Conservation (phyloP, 2,113 vertebrate species). For the Garra rufa region DNA sequence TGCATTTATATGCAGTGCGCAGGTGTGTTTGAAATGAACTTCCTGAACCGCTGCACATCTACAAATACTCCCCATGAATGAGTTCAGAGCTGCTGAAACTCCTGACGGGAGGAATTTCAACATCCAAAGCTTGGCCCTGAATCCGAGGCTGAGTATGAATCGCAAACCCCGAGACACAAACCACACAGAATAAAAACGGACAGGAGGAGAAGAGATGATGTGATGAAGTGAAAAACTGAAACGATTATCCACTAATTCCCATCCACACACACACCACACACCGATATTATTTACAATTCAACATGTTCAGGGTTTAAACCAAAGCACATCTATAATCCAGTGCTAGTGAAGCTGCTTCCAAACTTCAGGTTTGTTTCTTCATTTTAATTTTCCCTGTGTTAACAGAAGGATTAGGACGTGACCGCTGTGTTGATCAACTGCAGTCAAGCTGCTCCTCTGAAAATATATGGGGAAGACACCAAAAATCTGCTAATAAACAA, state of each 20-base stretch:
- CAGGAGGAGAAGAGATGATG: background rate
- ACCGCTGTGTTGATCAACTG: background rate
- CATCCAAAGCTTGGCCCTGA: background rate
- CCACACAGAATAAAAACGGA: background rate
- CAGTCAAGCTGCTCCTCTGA: background rate
- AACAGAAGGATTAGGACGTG: background rate
- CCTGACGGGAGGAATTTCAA: background rate
- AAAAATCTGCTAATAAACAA: background rate
- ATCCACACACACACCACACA: background rate
- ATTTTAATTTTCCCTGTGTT: background rate
- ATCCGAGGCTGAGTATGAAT: background rate
- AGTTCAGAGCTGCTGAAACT: background rate
- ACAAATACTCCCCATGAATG: background rate
- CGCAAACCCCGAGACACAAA: background rate
- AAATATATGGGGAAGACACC: background rate
- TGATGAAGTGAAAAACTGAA: conserved; percentile 18
- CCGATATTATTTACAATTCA: background rate
- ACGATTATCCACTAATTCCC: background rate
- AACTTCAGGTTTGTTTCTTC: background rate
- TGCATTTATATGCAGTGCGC: background rate
- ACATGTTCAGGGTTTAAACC: background rate
- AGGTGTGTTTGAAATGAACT: background rate
- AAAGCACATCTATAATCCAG: background rate
- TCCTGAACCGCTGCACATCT: background rate
- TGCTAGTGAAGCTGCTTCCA: background rate